These are phyloP conservation scores for Pygmarrhopalites habei DNA, from an alignment of 1,140 invertebrate species.

Conservation along the genomic window DNA sequence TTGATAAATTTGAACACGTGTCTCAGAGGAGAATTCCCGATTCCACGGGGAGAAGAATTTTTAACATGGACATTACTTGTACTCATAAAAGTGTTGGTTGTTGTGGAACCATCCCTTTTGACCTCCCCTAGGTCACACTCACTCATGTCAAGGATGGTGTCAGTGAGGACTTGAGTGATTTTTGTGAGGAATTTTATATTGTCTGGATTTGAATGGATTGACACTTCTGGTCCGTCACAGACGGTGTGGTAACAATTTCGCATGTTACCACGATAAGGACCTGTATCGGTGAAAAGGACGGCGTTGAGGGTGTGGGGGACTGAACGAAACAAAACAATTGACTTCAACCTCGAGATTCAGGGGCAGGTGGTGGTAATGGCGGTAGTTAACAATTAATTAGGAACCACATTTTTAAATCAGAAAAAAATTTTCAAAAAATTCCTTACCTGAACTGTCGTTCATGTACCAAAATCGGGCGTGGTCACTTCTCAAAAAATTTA, in stretches of 20 bases:
- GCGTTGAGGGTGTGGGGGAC: conserved; percentile 40
- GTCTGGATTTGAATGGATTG: conserved; percentile 25
- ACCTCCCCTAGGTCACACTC: conserved; percentile 16
- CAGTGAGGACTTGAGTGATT: conserved; percentile 34
- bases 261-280: conserved; percentile 46
- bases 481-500: conserved; percentile 41
- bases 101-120: not conserved
- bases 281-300: conserved; percentile 46
- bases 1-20: conserved; percentile 30
- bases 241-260: conserved; percentile 45
- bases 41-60: conserved; percentile 11
- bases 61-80: conserved; percentile 24
- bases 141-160: conserved; percentile 36
- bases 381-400: too few species aligned
- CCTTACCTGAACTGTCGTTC: conserved; percentile 40
- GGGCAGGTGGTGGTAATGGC: too few species aligned
- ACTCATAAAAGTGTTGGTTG: conserved; percentile 20
- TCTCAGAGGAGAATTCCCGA: conserved; percentile 20
- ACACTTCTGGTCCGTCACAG: conserved; percentile 42
- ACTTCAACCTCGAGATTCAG: too few species aligned
- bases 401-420: too few species aligned
- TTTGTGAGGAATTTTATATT: conserved; percentile 35
- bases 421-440: too few species aligned
- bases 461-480: conserved; percentile 42
- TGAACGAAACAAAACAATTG: too few species aligned